phyloP scores from a whole-genome alignment of 2,888 invertebrate genomes.

The Iselma pallidipennis region DNA sequence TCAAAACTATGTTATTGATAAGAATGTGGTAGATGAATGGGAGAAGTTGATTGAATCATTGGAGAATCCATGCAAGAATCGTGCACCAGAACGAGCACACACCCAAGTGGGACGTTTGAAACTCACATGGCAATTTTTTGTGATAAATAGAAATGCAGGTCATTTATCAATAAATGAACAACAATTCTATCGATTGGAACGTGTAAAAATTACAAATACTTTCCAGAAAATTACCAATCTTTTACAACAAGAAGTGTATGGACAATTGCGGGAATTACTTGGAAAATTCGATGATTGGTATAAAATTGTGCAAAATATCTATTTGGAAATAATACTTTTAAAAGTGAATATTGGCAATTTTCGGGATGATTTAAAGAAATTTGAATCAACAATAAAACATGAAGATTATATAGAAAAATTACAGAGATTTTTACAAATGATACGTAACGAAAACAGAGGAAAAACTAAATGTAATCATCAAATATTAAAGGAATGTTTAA shows the following conservation, averaged over 20 bases:
- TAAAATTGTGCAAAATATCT: conserved; percentile 85
- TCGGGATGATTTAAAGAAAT: conserved; percentile 57
- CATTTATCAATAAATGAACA: conserved; percentile 92
- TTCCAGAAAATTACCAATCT: conserved; percentile 71
- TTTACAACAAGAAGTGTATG: conserved; percentile 70
- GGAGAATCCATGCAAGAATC: conserved; percentile 63
- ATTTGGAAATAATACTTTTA: conserved; percentile 79
- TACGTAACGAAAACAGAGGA: conserved; percentile 36
- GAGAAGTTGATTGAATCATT: conserved; percentile 64
- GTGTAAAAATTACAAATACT: conserved; percentile 78
- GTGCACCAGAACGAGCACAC: conserved; percentile 65
- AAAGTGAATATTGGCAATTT: conserved; percentile 70
- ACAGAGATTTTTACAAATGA: conserved; percentile 37
- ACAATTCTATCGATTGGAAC: conserved; percentile 92
- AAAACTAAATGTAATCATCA: conserved; percentile 42
- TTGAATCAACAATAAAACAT: conserved; percentile 47
- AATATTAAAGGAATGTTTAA: conserved; percentile 42
- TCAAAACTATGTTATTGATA: conserved; percentile 64
- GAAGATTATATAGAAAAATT: conserved; percentile 45
- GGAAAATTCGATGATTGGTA: conserved; percentile 85
- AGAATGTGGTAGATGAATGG: conserved; percentile 67
- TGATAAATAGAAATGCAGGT: conserved; percentile 84
- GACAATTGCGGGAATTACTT: conserved; percentile 76
- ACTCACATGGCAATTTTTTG: conserved; percentile 91
- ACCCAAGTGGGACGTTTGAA: conserved; percentile 73